Conservation (phyloP, 2,888 invertebrate species). For the Tinea trinotella region DNA sequence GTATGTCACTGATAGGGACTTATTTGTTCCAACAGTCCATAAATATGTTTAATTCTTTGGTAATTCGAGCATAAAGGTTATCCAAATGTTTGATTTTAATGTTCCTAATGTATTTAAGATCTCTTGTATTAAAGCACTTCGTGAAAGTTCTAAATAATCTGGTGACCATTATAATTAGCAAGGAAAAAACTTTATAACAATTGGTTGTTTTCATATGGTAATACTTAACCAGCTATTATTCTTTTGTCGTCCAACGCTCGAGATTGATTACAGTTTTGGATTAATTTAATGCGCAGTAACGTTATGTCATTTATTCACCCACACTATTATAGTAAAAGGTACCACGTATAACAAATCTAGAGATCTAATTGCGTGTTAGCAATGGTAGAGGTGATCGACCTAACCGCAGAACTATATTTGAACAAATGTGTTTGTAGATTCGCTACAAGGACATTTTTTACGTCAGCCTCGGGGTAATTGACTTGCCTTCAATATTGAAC, state of each 20-base stretch:
- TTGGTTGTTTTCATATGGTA: neutral
- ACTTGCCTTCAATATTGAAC: slow-evolving; percentile 19
- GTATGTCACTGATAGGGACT: slow-evolving; percentile 61
- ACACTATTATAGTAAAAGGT: neutral
- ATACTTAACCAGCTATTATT: neutral
- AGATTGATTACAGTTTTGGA: slow-evolving; percentile 21
- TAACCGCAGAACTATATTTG: slow-evolving; percentile 43
- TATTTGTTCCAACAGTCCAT: slow-evolving; percentile 36
- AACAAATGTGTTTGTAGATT: slow-evolving; percentile 60
- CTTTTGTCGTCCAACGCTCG: slow-evolving; percentile 6
- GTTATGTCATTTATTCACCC: slow-evolving; percentile 19
- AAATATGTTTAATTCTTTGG: neutral
- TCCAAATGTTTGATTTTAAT: slow-evolving; percentile 2
- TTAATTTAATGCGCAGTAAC: neutral
- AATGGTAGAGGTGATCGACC: slow-evolving; percentile 51
- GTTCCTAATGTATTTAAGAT: neutral
- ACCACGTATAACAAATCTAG: slow-evolving; percentile 22
- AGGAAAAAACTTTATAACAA: neutral
- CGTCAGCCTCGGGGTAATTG: slow-evolving; percentile 46
- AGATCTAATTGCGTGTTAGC: slow-evolving; percentile 20
- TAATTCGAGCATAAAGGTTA: slow-evolving; percentile 15
- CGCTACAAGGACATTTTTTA: slow-evolving; percentile 59
- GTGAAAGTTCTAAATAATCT: too few relatives aligned
- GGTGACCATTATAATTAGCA: neutral
- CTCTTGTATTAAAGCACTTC: too few relatives aligned